Evolutionary conservation across 2,113 vertebrate genomes (phyloP).

Genomic region (Arothron firmamentum): DNA sequence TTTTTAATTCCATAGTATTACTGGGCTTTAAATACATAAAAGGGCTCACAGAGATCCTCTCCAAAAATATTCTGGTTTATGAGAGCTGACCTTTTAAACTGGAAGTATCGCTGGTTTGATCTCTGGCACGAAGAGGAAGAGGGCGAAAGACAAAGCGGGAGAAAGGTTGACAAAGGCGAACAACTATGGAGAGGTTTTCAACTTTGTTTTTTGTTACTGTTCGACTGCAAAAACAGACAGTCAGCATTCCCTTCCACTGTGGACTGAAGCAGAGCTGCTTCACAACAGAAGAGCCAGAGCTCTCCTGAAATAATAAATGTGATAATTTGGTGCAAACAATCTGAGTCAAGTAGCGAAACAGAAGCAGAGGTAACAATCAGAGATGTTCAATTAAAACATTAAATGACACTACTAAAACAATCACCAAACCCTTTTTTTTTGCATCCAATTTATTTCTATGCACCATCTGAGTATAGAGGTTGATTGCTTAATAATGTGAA

Average conservation of each 20-base stretch:
- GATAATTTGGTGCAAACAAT: no score
- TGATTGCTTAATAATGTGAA: no score
- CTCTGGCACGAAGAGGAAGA: neutral
- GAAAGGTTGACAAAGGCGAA: conserved; percentile 11
- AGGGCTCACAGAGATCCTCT: neutral
- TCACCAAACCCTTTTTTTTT: neutral
- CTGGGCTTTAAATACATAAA: conserved; percentile 36
- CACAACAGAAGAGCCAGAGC: conserved; percentile 13
- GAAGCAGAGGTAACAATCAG: no score
- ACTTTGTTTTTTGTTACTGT: conserved; percentile 50
- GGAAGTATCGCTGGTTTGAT: neutral
- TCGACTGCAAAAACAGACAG: conserved; percentile 69
- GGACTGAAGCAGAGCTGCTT: conserved; percentile 9
- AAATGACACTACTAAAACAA: neutral
- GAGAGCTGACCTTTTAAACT: conserved; percentile 28
- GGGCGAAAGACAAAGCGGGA: neutral
- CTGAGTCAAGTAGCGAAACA: no score
- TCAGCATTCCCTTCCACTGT: conserved; percentile 52
- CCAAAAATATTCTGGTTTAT: conserved; percentile 7
- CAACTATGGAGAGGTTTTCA: conserved; percentile 39
- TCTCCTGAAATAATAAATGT: no score
- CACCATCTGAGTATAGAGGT: no score
- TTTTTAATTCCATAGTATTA: conserved; percentile 32
- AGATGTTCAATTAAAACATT: neutral
- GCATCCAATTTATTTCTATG: no score